Evolutionary conservation across 2,888 invertebrate genomes (phyloP), one percentile per base, ranked within the genome.

Genomic region (Trichacis sp.): DNA sequence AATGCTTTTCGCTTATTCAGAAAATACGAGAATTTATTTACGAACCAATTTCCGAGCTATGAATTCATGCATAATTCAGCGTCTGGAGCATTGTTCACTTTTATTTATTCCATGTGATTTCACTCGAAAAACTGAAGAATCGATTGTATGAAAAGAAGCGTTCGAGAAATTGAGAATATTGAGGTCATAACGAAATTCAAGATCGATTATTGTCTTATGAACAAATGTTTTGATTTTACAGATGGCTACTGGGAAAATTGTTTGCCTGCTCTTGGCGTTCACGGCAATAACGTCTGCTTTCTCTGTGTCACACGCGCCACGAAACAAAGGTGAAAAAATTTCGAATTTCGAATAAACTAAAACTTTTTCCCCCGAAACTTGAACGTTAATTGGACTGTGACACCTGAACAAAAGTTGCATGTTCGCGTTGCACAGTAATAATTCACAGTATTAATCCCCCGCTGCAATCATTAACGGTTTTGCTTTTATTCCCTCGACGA

Each of bases 161-260:
- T 24, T 8, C 4, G 24, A 24, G 8, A 24, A 8, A 24, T 24
- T 24, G 24, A 8, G 24, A 24, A 24, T 24, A 24, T 24, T 24
- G 8, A 24, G 24, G 24, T 24, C 24, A 24, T 8, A 3, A 8
- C 11, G 38, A 12, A 38, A 38, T 38, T 42, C 6, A 5, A 24
- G 24, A 24, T 3, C 24, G 24, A 24, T 24, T 24, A 42, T 18
- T 14, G n/a, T 38, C 3, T 42, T 5, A 15, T 1, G 17, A 42
- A 43, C 6, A 18, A 15, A 40, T 40, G 1, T 40, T 4, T 40
- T 5, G 4, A 3, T 73, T 57, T 82, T 81, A 42, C 79, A 84
- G 83, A 83, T 84, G 83, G 73, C 76, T 76, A 72, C 74, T 72
- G 68, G 73, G 70, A 80, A 73, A 67, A 71, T 67, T 69, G 63